Percentiles rank a stretch among this genome's conserved stretches.
Evolutionary conservation across 2,888 invertebrate species (phyloP).

Genomic region (Ochropleura leucogaster): DNA sequence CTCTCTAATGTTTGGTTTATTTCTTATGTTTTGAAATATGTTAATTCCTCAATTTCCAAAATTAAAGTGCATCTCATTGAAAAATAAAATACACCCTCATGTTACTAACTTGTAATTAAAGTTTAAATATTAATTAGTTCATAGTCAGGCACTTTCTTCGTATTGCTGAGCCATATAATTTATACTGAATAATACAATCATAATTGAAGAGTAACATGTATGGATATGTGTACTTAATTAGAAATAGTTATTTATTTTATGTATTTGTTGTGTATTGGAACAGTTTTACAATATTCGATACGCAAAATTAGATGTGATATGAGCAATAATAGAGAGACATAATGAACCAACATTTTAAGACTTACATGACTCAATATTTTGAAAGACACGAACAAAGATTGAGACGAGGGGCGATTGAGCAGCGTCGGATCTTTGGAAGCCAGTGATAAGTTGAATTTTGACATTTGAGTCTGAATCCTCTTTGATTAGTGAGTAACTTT

Average conservation of each 20-base stretch:
- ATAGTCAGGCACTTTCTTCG: slow-evolving; percentile 72
- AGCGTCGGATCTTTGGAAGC: slow-evolving; percentile 70
- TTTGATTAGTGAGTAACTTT: slow-evolving; percentile 90
- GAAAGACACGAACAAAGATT: slow-evolving; percentile 76
- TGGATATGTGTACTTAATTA: slow-evolving; percentile 88
- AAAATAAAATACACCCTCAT: slow-evolving; percentile 63
- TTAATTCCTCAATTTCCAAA: slow-evolving; percentile 55
- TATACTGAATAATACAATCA: slow-evolving; percentile 72
- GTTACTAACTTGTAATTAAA: slow-evolving; percentile 66
- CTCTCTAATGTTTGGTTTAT: slow-evolving; percentile 81
- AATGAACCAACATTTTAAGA: slow-evolving; percentile 81
- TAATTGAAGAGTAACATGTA: slow-evolving; percentile 73
- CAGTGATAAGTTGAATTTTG: slow-evolving; percentile 83
- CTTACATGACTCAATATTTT: slow-evolving; percentile 78
- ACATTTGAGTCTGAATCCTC: slow-evolving; percentile 88
- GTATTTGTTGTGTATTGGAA: slow-evolving; percentile 85
- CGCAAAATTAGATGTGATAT: slow-evolving; percentile 88
- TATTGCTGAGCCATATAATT: slow-evolving; percentile 84
- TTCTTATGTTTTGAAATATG: slow-evolving; percentile 53
- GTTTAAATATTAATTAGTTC: slow-evolving; percentile 65
- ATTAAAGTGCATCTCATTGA: slow-evolving; percentile 61
- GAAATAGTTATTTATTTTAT: slow-evolving; percentile 87
- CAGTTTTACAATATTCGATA: slow-evolving; percentile 83
- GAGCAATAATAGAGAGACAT: slow-evolving; percentile 88
- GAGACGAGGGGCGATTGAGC: slow-evolving; percentile 60